phyloP scores from a whole-genome alignment of 2,888 invertebrate species.

The Dasypolia templi region DNA sequence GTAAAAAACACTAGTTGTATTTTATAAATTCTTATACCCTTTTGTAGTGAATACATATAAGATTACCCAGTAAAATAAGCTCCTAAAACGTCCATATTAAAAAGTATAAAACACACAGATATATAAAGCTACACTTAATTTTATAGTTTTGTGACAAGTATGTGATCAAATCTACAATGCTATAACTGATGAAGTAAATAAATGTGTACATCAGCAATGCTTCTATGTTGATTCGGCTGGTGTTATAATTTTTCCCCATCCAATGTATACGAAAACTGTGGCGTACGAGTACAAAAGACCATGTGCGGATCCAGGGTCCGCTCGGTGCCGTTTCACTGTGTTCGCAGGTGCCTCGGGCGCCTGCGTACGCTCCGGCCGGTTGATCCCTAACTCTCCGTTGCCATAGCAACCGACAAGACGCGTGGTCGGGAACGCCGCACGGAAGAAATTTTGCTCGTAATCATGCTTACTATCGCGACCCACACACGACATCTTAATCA shows the following conservation, averaged over 20 bases:
- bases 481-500: constrained; percentile 84
- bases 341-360: constrained; percentile 49
- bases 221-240: constrained; percentile 61
- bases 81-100: constrained; percentile 36
- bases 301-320: constrained; percentile 71
- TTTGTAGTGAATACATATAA: constrained; percentile 45
- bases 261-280: constrained; percentile 85
- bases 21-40: constrained; percentile 44
- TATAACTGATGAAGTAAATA: constrained; percentile 36
- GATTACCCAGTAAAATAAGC: constrained; percentile 41
- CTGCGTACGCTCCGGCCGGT: constrained; percentile 75
- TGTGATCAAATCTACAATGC: constrained; percentile 34
- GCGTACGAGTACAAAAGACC: constrained; percentile 85
- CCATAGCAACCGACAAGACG: constrained; percentile 85
- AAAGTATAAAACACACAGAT: constrained; percentile 34
- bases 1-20: constrained; percentile 20
- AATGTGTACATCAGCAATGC: constrained; percentile 19
- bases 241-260: constrained; percentile 83
- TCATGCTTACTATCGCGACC: constrained; percentile 84
- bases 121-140: constrained; percentile 33
- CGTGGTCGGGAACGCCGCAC: constrained; percentile 82
- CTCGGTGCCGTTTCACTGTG: constrained; percentile 69
- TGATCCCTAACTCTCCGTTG: constrained; percentile 85
- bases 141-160: constrained; percentile 15
- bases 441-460: constrained; percentile 82